Conservation (phyloP, 2,113 vertebrate genomes). For the Corythaixoides concolor region DNA sequence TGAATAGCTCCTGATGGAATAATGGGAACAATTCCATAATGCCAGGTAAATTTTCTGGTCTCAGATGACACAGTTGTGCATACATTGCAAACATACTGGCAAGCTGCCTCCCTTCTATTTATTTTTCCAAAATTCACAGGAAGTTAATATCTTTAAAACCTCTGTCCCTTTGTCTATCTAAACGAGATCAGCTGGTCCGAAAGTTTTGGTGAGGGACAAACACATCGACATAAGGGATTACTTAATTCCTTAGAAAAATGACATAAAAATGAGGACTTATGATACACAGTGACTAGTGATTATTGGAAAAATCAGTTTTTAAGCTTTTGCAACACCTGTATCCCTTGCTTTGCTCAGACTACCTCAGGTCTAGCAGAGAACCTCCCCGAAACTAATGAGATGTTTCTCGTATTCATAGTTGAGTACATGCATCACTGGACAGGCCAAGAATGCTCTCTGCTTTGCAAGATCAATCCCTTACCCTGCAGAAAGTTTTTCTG, state of each 20-base stretch:
- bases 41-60: background rate
- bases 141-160: background rate
- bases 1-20: background rate
- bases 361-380: background rate
- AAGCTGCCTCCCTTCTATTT: background rate
- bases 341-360: background rate
- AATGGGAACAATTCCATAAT: background rate
- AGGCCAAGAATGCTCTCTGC: background rate
- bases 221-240: background rate
- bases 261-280: background rate
- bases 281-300: background rate
- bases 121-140: background rate
- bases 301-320: background rate
- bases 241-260: background rate
- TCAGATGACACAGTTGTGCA: background rate
- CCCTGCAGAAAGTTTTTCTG: background rate
- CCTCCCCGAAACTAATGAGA: background rate
- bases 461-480: background rate
- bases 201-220: background rate
- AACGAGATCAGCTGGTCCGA: background rate
- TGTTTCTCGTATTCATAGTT: background rate
- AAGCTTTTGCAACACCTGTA: background rate
- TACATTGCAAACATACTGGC: background rate
- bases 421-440: background rate
- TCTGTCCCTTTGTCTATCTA: background rate